Evolutionary conservation across 2,797 vertebrate species (phyloP), one percentile per base, ranked within the genome.

Genomic region (Urophycis tenuis): DNA sequence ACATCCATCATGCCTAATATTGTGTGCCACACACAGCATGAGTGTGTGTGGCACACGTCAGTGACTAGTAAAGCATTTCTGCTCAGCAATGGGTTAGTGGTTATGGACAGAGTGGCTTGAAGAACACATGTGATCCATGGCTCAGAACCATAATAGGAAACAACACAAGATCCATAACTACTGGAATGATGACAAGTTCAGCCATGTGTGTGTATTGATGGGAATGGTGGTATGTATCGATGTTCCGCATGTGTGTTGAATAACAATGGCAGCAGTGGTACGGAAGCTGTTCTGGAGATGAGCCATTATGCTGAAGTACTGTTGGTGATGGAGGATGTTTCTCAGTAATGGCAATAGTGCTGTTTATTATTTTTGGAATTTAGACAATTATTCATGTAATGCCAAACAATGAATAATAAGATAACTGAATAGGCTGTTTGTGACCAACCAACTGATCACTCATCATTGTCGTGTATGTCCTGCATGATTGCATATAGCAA

Each of bases 91-190:
- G 80, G 88, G 85, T 87, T 86, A 88, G 49, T 78, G 80, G 45
- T 81, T 85, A 85, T 83, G 85, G 81, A 81, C 81, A 82, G 76
- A 87, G 85, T 64, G 0, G 34, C 74, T 41, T 39, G 29, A 80
- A 77, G 60, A 75, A 81, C 74, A 75, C 75, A 72, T 75, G 30
- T 39, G 1, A 89, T 88, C 86, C 77, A 81, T 88, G 84, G 80
- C 32, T 22, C 70, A 71, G 70, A 86, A 89, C 85, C 75, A 84
- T 84, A 77, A 74, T 34, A 80, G 74, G 75, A 77, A 81, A 84
- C 76, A 80, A 45, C 10, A 19, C 77, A 79, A 3, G 76, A 80
- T 82, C 79, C 53, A 78, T 79, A 71, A 39, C 76, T 69, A 60
- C 49, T 73, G 29, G 3, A 15, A 32, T n/a, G 75, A 30, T 49